Evolutionary conservation across 2,888 invertebrate species (phyloP).

Genomic region (Polia nebulosa): DNA sequence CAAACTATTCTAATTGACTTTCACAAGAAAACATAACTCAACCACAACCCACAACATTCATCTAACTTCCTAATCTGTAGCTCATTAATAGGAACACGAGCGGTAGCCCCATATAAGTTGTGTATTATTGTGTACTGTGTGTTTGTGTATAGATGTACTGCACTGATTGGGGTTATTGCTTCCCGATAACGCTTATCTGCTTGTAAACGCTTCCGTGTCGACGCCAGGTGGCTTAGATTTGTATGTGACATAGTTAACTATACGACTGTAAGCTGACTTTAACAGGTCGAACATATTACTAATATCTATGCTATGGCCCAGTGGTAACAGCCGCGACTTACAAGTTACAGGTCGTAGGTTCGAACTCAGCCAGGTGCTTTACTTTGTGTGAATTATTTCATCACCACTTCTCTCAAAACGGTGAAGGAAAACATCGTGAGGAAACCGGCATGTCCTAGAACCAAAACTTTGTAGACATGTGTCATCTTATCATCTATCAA

Average conservation of each 20-base stretch:
- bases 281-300: neutral
- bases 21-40: slow-evolving; percentile 7
- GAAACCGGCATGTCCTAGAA: too few species aligned
- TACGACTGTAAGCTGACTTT: neutral
- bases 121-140: slow-evolving; percentile 40
- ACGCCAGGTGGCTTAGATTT: slow-evolving; percentile 36
- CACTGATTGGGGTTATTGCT: slow-evolving; percentile 60
- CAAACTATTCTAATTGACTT: neutral
- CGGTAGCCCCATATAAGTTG: slow-evolving; percentile 20
- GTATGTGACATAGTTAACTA: slow-evolving; percentile 12
- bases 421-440: too few species aligned
- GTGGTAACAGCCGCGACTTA: too few species aligned
- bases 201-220: slow-evolving; percentile 52
- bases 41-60: slow-evolving; percentile 14
- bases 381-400: too few species aligned
- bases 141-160: slow-evolving; percentile 40
- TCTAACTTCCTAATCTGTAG: slow-evolving; percentile 16
- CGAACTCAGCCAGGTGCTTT: too few species aligned
- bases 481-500: too few species aligned
- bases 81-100: slow-evolving; percentile 38
- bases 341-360: too few species aligned
- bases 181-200: slow-evolving; percentile 58
- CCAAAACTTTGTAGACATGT: too few species aligned
- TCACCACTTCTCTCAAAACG: too few species aligned
- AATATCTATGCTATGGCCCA: too few species aligned